Conservation (phyloP, 2,113 vertebrate species). For the Microtus pennsylvanicus region DNA sequence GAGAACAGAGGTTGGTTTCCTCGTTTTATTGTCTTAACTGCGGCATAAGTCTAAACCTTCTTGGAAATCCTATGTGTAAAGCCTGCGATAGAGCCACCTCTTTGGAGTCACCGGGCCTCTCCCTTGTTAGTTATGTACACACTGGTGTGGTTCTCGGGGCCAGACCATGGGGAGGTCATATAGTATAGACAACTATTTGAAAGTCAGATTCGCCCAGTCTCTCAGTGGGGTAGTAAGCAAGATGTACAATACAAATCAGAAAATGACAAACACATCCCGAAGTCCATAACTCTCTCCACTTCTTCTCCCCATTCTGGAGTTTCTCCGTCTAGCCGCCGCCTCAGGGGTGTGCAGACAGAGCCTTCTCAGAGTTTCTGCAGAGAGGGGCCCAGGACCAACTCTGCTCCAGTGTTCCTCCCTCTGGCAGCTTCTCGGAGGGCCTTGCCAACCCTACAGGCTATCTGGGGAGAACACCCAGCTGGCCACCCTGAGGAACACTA, state of each 20-base stretch:
- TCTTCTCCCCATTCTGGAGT: neutral
- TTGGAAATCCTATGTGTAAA: conserved; percentile 80
- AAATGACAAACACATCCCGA: neutral
- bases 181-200: conserved; percentile 38
- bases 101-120: conserved; percentile 75
- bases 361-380: neutral
- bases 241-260: neutral
- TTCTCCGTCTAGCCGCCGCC: neutral
- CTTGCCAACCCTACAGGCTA: conserved; percentile 49
- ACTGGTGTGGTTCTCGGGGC: neutral
- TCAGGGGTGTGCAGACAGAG: neutral
- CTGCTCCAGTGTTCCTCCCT: neutral
- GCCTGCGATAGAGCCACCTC: conserved; percentile 77
- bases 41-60: conserved; percentile 81
- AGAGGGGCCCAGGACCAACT: neutral
- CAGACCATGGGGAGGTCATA: neutral
- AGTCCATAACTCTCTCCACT: neutral
- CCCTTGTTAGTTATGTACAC: neutral
- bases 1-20: conserved; percentile 56
- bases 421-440: conserved; percentile 53
- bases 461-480: conserved; percentile 69
- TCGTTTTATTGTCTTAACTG: conserved; percentile 76
- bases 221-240: conserved; percentile 30
- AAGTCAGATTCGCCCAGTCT: conserved; percentile 54
- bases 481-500: conserved; percentile 25